Base-by-base conservation (phyloP, 2,888 invertebrate genomes). In the Agonopterix alstromeriana region DNA sequence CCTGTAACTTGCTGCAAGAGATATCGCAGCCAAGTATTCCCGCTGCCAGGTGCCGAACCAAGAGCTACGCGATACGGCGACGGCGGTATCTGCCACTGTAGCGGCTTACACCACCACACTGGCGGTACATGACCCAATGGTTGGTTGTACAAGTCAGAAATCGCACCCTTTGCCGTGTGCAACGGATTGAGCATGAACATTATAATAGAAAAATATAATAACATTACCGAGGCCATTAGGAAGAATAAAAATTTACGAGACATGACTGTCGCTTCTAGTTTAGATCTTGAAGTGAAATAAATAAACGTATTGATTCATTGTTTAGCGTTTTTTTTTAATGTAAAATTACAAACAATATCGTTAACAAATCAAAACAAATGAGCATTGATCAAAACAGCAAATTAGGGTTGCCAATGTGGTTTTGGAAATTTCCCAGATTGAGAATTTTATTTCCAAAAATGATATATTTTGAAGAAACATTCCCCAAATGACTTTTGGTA, bases 11-110 rank as follows among this genome's bases (percentile, higher is more conserved):
- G 94, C 71, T 95, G 95, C 43, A 95, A 73, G 42, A 95, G 77
- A 71, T 95, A 95, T 49, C 95, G 80, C 10, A 95, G 77, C 95
- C 95, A 95, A 14, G 95, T 95, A 69, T 95, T 95, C 0, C 95
- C 95, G 67, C 94, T 95, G n/a, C 95, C 95, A 4, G 95, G 95
- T 73, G 93, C 94, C 0, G 94, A 94, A 0, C 92, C 94, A 36
- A 95, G 78, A 0, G 95, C 95, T 0, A 91, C 90, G 8, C 90
- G 82, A 9, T 76, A 61, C 0, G 63, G 53, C 1, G 89, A 82
- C 8, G 90, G 89, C 0, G 92, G 90, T 0, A 85, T 78, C 36
- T 64, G 67, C 73, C 71, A 90, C 35, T 71, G 80, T 43, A 91
- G 65, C 46, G 88, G 85, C 53, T 85, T 80, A 58, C 91, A 92